Base-by-base conservation (phyloP, 2,888 invertebrate species). In the Cerastoderma edule region DNA sequence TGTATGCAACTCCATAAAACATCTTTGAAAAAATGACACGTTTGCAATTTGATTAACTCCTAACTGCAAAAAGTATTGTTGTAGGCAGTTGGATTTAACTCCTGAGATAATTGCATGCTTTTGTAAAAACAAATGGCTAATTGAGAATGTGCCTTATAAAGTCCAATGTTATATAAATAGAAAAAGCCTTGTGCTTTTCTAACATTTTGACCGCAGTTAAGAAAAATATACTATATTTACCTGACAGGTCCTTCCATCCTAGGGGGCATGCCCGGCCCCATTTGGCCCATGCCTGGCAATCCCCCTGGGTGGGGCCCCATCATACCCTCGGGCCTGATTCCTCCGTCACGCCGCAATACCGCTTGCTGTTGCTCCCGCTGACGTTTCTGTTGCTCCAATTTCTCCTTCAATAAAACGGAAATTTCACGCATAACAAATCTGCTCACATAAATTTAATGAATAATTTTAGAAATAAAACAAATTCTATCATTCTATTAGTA, bases 321-420 rank as follows among this genome's bases (percentile, higher is more conserved):
- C 80, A 83, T 82, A 13, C 72, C 80, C 57, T 83, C 80, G 53
- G 84, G 81, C 5, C 77, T 63, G 10, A 80, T 72, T 2, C 80
- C 83, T 19, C 75, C 76, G 50, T 68, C 78, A n/a, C 85, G 67
- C 24, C 79, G 75, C 50, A 83, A 56, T 77, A 85, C 82, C 5
- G 79, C 85, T 54, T 81, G 80, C 73, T 91, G 91, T 53, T 91
- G 82, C 46, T 91, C 90, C 10, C 89, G 90, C 75, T 91, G 92
- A 32, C 90, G 83, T 48, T 86, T 83, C 56, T 83, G 79, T 93
- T 97, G 97, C 93, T 97, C 97, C 66, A 96, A 95, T 93, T 97
- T 97, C 93, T 97, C 97, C 94, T 92, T 71, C 2, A 66, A 30
- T 24, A 63, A 6, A 13, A 39, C 16, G 10, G 39, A 44, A 44